Conservation (phyloP, 1,140 invertebrate species). For the Amphibalanus amphitrite region DNA sequence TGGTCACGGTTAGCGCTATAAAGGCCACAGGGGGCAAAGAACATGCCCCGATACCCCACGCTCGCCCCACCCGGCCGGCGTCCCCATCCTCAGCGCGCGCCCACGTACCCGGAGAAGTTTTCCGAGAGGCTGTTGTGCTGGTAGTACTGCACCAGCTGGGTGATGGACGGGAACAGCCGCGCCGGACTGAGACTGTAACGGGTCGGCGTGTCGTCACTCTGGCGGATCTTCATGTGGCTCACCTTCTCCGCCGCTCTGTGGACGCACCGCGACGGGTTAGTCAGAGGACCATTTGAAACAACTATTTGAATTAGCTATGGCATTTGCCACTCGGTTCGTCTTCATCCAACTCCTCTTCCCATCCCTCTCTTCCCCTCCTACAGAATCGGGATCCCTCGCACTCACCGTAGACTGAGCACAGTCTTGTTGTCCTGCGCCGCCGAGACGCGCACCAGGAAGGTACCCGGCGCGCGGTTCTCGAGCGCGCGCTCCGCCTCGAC, state of each 20-base stretch:
- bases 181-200: conserved; percentile 14
- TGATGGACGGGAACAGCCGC: conserved; percentile 16
- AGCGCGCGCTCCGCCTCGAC: conserved; percentile 27
- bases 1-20: too few relatives aligned
- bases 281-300: too few relatives aligned
- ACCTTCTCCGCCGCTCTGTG: conserved; percentile 16
- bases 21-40: too few relatives aligned
- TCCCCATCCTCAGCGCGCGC: too few relatives aligned
- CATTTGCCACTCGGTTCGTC: too few relatives aligned
- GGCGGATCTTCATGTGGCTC: conserved; percentile 19
- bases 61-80: too few relatives aligned
- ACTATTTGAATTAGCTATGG: too few relatives aligned
- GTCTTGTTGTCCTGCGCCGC: conserved; percentile 19
- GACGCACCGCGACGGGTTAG: too few relatives aligned
- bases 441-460: conserved; percentile 32
- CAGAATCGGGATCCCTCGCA: too few relatives aligned
- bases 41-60: too few relatives aligned
- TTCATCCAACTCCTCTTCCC: too few relatives aligned
- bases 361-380: too few relatives aligned
- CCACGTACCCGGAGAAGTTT: conserved; percentile 17
- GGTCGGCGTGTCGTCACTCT: conserved; percentile 16
- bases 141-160: conserved; percentile 17
- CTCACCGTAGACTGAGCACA: conserved; percentile 8
- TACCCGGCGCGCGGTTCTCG: conserved; percentile 26
- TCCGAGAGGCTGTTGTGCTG: conserved; percentile 14